phyloP scores from a whole-genome alignment of 2,113 vertebrate genomes.

The Prochilodus magdalenae region DNA sequence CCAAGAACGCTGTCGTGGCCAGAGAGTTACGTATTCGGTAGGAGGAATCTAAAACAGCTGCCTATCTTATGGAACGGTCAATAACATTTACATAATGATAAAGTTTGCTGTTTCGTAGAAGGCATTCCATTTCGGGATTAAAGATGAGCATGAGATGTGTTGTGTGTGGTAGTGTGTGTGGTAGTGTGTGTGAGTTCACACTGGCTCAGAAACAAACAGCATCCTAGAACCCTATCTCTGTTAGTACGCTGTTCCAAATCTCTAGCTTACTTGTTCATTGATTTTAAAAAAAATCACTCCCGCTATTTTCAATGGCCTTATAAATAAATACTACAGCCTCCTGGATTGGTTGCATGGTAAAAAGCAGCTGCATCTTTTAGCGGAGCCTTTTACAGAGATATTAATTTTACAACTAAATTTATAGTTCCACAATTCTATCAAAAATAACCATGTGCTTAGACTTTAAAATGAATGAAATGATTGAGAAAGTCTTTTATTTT shows the following conservation, averaged over 20 bases:
- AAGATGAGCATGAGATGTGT: conserved; percentile 18
- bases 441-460: too few species aligned
- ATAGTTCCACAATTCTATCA: too few species aligned
- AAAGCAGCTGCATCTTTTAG: not conserved
- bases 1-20: conserved; percentile 54
- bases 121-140: conserved; percentile 13
- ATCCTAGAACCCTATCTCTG: not conserved
- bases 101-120: conserved; percentile 34
- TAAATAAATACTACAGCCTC: not conserved
- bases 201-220: not conserved
- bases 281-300: not conserved
- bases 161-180: conserved; percentile 2
- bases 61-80: conserved; percentile 36
- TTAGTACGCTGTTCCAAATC: not conserved
- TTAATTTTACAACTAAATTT: not conserved
- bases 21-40: conserved; percentile 50
- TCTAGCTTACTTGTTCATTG: not conserved
- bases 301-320: not conserved
- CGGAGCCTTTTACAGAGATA: not conserved
- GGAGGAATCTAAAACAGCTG: conserved; percentile 43
- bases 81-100: conserved; percentile 46
- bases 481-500: not conserved
- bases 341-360: not conserved
- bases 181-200: not conserved
- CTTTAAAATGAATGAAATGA: not conserved